Conservation (phyloP, 1,140 invertebrate species). For the Magallana ariakensis region DNA sequence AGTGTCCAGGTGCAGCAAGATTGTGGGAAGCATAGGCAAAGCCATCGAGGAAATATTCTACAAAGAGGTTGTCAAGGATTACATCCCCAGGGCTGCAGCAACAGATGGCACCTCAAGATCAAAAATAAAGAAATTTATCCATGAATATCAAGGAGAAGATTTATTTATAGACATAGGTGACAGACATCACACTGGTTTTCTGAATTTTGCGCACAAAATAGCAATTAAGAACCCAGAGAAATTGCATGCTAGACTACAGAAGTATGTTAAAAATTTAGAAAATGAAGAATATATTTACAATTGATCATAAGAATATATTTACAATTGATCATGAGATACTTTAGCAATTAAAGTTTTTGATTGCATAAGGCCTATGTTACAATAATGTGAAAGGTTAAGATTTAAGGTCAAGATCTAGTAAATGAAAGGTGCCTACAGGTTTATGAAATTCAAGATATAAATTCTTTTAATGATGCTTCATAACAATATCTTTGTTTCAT, state of each 20-base stretch:
- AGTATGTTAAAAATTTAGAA: conserved; percentile 32
- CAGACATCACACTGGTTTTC: too few species aligned
- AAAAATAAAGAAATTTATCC: conserved; percentile 50
- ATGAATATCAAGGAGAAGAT: conserved; percentile 42
- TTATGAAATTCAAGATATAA: too few species aligned
- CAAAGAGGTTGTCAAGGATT: conserved; percentile 44
- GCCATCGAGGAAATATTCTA: conserved; percentile 50
- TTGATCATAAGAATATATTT: neutral
- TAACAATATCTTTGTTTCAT: too few species aligned
- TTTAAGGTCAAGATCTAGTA: too few species aligned
- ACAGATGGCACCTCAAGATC: neutral
- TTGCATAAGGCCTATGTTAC: neutral
- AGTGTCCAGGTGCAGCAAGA: conserved; percentile 49
- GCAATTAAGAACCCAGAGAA: conserved; percentile 39
- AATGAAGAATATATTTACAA: conserved; percentile 35
- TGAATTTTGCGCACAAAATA: conserved; percentile 34
- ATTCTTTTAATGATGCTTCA: too few species aligned
- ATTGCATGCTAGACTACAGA: conserved; percentile 25
- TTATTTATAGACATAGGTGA: conserved; percentile 35
- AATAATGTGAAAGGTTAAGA: neutral
- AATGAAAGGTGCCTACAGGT: too few species aligned
- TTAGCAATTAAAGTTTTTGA: neutral
- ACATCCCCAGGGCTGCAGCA: neutral
- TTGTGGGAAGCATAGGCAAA: conserved; percentile 50
- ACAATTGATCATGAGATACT: neutral